phyloP scores from a whole-genome alignment of 2,888 invertebrate genomes.

The Neoascia interrupta region DNA sequence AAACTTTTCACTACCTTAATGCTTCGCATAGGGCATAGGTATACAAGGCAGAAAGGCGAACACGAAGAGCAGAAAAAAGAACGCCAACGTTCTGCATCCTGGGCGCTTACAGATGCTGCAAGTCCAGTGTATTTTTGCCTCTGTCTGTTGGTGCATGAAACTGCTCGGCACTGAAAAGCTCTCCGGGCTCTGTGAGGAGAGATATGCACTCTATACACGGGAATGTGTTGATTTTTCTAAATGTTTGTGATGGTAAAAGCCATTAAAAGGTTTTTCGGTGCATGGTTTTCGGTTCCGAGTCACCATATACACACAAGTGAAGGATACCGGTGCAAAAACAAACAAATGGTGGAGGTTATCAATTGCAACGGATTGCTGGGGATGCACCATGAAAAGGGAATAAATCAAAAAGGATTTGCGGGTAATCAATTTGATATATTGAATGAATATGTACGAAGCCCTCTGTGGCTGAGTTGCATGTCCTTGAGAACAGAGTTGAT shows the following conservation, averaged over 20 bases:
- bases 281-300: slow-evolving; percentile 45
- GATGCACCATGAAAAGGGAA: slow-evolving; percentile 36
- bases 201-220: background rate
- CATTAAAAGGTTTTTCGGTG: slow-evolving; percentile 65
- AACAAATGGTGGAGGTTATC: slow-evolving; percentile 9
- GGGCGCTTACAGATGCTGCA: slow-evolving; percentile 21
- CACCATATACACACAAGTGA: slow-evolving; percentile 14
- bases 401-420: slow-evolving; percentile 67
- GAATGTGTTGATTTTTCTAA: slow-evolving; percentile 66
- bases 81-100: slow-evolving; percentile 33
- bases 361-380: slow-evolving; percentile 1
- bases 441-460: slow-evolving; percentile 32
- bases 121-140: slow-evolving; percentile 28
- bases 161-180: slow-evolving; percentile 8
- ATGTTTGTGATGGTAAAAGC: slow-evolving; percentile 55
- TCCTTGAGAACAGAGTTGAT: background rate
- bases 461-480: background rate
- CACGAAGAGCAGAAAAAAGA: slow-evolving; percentile 1
- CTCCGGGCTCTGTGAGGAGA: background rate
- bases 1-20: slow-evolving; percentile 50
- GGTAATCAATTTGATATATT: slow-evolving; percentile 68
- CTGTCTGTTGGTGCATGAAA: slow-evolving; percentile 55
- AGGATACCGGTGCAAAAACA: background rate
- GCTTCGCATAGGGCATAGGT: slow-evolving; percentile 8
- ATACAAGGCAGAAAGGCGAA: background rate